A percentile compares a stretch with the other conserved stretches of the same genome.
phyloP scores from a whole-genome alignment of 2,888 invertebrate species.

The Caenorhabditis sp. region DNA sequence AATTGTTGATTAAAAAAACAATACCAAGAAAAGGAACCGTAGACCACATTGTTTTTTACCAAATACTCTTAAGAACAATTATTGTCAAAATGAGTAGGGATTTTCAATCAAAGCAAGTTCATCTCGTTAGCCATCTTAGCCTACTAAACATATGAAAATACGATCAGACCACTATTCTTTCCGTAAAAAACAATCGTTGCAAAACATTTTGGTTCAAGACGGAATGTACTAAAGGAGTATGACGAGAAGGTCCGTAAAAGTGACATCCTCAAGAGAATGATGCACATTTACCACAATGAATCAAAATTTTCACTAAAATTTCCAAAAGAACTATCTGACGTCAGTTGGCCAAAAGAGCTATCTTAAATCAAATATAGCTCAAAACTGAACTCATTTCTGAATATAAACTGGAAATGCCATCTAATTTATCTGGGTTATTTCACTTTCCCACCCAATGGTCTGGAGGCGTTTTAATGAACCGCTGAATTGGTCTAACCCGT shows the following conservation, averaged over 20 bases:
- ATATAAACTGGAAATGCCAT: not conserved
- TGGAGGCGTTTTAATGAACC: slow-evolving; percentile 13
- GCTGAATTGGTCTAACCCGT: not conserved
- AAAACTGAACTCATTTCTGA: not conserved
- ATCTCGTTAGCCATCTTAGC: too few relatives aligned
- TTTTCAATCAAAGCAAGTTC: too few relatives aligned
- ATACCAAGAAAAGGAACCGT: too few relatives aligned
- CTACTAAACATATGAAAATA: too few relatives aligned
- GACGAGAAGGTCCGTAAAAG: not conserved
- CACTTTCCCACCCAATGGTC: slow-evolving; percentile 7
- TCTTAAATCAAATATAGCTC: slow-evolving; percentile 3
- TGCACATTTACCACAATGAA: not conserved
- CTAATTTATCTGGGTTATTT: not conserved
- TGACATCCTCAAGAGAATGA: not conserved
- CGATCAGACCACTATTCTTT: too few relatives aligned
- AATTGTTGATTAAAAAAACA: not conserved
- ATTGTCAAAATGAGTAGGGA: too few relatives aligned
- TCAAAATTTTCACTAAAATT: not conserved
- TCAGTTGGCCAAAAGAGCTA: not conserved
- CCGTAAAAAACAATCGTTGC: too few relatives aligned
- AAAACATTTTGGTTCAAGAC: not conserved
- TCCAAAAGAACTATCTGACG: not conserved
- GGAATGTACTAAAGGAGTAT: not conserved
- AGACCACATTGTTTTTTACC: too few relatives aligned
- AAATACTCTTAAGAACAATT: too few relatives aligned